A percentile compares a stretch with the other conserved stretches of the same genome.
Evolutionary conservation across 2,888 invertebrate species (phyloP).

Genomic region (Macrostomum cliftonense): DNA sequence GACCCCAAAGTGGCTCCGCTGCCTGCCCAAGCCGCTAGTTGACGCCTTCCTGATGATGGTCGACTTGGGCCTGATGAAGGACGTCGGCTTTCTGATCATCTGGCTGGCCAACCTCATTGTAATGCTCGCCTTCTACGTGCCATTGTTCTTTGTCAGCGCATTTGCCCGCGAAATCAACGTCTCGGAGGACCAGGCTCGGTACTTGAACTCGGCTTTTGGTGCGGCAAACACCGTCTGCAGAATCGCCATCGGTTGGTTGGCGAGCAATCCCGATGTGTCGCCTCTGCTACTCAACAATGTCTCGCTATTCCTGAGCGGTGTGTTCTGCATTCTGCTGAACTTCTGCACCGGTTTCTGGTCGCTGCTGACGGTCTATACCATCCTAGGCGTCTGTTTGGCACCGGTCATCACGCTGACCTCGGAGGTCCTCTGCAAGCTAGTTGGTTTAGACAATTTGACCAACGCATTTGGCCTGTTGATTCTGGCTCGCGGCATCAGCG

Average conservation of each 20-base stretch:
- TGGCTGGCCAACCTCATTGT: constrained; percentile 58
- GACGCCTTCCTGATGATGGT: constrained; percentile 58
- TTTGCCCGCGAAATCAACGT: constrained; percentile 19
- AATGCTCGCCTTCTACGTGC: constrained; percentile 29
- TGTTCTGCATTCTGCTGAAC: constrained; percentile 63
- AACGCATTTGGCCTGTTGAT: constrained; percentile 90
- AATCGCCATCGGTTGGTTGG: constrained; percentile 67
- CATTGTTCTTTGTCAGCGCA: constrained; percentile 28
- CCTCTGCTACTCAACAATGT: constrained; percentile 72
- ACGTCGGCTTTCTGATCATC: constrained; percentile 73
- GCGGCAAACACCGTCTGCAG: constrained; percentile 73
- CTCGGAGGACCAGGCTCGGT: constrained; percentile 38
- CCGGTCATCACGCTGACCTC: constrained; percentile 93
- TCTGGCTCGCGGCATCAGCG: constrained; percentile 78
- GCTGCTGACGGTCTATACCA: constrained; percentile 60
- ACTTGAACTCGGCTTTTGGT: constrained; percentile 38
- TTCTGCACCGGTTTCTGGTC: constrained; percentile 57
- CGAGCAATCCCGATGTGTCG: constrained; percentile 50
- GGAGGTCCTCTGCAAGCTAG: constrained; percentile 80
- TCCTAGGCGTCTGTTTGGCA: constrained; percentile 61
- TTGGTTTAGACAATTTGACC: constrained; percentile 81
- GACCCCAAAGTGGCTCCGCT: constrained; percentile 13
- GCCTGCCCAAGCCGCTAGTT: constrained; percentile 32
- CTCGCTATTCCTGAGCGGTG: constrained; percentile 64
- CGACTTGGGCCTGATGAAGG: constrained; percentile 65